Evolutionary conservation across 1,140 invertebrate species (phyloP).

Genomic region (Matsumurasca onukii): DNA sequence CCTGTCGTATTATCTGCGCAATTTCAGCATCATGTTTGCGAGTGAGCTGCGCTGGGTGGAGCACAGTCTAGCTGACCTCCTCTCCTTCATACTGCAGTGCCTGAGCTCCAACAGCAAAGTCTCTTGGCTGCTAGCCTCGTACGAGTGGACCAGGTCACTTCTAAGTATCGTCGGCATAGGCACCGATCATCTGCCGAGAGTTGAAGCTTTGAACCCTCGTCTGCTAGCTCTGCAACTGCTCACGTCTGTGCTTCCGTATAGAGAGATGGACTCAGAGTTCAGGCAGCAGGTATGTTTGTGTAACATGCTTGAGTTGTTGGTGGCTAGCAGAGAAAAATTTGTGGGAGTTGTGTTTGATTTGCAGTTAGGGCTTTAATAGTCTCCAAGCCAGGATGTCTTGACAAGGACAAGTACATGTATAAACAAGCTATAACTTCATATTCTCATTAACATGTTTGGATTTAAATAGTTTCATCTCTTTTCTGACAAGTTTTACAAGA

Average conservation of each 20-base stretch:
- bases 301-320: background rate
- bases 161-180: background rate
- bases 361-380: too few species aligned
- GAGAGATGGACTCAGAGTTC: conserved; percentile 33
- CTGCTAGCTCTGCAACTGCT: conserved; percentile 56
- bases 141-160: background rate
- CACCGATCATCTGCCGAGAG: conserved; percentile 40
- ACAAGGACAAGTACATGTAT: too few species aligned
- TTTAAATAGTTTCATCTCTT: too few species aligned
- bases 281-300: conserved; percentile 6
- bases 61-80: conserved; percentile 54
- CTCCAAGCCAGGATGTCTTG: too few species aligned
- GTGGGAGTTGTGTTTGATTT: background rate
- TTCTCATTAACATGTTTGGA: too few species aligned
- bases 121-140: conserved; percentile 35
- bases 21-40: too few species aligned
- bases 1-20: too few species aligned
- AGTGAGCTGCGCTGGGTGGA: conserved; percentile 42
- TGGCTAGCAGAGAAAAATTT: background rate
- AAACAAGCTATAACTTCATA: too few species aligned
- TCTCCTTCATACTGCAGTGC: conserved; percentile 53
- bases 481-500: too few species aligned
- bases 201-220: conserved; percentile 53
- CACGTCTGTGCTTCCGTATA: conserved; percentile 6
- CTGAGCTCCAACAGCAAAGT: conserved; percentile 16